phyloP scores from a whole-genome alignment of 2,113 vertebrate genomes.

The Sorex araneus region DNA sequence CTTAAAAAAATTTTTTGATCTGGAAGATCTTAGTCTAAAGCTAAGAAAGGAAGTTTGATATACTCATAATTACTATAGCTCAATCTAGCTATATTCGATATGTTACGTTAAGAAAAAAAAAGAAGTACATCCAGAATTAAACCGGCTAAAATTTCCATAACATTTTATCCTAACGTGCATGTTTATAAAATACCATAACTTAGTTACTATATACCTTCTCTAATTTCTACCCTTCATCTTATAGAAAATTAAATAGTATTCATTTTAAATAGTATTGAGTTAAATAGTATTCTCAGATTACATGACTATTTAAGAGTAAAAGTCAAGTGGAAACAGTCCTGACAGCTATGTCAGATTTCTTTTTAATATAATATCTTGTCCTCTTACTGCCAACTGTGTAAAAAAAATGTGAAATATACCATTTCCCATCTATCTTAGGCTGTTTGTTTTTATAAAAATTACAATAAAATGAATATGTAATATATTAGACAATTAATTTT shows the following conservation, averaged over 20 bases:
- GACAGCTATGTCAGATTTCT: not conserved
- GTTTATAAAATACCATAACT: not conserved
- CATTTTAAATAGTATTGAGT: not conserved
- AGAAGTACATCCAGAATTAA: not conserved
- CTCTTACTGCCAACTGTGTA: not conserved
- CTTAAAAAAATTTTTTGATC: not conserved
- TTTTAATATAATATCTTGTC: not conserved
- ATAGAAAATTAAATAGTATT: not conserved
- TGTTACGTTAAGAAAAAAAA: too few species aligned
- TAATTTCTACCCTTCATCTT: slow-evolving; percentile 1
- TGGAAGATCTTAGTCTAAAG: not conserved
- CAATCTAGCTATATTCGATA: not conserved
- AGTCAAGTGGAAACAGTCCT: not conserved
- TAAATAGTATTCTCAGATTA: not conserved
- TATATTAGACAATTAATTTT: not conserved
- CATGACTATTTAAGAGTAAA: not conserved
- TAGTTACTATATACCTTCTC: not conserved
- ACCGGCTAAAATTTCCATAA: not conserved
- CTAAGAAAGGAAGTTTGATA: not conserved
- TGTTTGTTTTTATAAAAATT: not conserved
- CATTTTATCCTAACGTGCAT: slow-evolving; percentile 6
- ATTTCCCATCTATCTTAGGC: not conserved
- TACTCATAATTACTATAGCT: not conserved
- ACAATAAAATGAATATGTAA: not conserved
- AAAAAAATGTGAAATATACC: not conserved